phyloP scores from a whole-genome alignment of 2,113 vertebrate species.

The Bubo bubo region DNA sequence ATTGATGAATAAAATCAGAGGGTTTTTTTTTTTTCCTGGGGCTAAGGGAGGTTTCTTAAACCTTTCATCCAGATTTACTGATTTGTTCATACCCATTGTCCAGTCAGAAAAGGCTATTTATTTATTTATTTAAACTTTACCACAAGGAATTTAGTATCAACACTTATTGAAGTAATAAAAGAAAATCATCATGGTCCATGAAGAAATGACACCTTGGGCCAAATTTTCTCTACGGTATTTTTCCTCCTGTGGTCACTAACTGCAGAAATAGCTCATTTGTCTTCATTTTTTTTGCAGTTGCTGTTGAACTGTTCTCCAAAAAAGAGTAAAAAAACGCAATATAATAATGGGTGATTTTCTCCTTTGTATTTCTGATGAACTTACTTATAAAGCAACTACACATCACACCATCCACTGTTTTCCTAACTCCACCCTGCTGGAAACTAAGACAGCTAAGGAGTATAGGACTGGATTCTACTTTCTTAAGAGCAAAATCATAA shows the following conservation, averaged over 20 bases:
- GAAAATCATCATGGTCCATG: not conserved
- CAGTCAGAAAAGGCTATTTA: not conserved
- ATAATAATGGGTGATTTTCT: not conserved
- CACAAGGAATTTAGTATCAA: not conserved
- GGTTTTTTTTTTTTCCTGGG: not conserved
- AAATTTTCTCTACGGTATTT: not conserved
- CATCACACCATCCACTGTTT: not conserved
- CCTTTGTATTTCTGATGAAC: not conserved
- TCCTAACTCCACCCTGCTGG: not conserved
- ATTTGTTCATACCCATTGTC: not conserved
- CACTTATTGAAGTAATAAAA: not conserved
- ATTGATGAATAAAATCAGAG: not conserved
- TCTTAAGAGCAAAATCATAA: not conserved
- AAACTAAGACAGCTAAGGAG: not conserved
- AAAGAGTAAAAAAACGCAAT: not conserved
- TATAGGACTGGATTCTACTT: not conserved
- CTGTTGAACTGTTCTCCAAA: not conserved
- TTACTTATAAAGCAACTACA: not conserved
- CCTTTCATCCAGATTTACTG: not conserved
- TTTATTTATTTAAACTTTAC: not conserved
- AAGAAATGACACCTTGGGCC: not conserved
- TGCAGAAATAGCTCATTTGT: not conserved
- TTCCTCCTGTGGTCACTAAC: not conserved
- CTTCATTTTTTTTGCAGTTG: not conserved
- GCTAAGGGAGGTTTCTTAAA: not conserved